phyloP scores from a whole-genome alignment of 1,140 invertebrate species.

The Teleopsis dalmanni region DNA sequence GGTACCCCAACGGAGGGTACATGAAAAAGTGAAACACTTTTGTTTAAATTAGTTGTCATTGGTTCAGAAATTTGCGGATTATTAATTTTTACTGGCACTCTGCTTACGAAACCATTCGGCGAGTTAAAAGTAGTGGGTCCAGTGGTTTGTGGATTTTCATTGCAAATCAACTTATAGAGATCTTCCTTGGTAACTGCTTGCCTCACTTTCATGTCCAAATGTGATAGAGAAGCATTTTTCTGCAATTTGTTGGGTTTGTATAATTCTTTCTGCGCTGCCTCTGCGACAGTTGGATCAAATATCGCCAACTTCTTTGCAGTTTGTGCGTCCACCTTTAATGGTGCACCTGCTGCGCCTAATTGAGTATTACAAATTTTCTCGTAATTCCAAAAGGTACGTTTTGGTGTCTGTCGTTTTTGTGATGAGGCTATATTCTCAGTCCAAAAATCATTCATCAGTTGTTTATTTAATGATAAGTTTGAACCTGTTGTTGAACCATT shows the following conservation, averaged over 20 bases:
- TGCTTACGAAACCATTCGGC: conserved; percentile 18
- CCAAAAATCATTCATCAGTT: conserved; percentile 43
- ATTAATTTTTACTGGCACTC: conserved; percentile 30
- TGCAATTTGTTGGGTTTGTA: conserved; percentile 36
- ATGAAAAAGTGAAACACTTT: conserved; percentile 38
- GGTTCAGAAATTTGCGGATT: neutral
- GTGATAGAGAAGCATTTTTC: conserved; percentile 39
- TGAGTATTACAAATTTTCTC: conserved; percentile 35
- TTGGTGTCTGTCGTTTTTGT: conserved; percentile 35
- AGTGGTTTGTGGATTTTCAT: conserved; percentile 24
- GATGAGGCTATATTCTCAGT: conserved; percentile 35
- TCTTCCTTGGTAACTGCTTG: conserved; percentile 42
- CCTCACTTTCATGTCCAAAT: conserved; percentile 35
- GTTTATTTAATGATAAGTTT: conserved; percentile 37
- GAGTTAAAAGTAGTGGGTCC: neutral
- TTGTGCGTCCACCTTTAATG: conserved; percentile 36
- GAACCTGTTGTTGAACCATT: conserved; percentile 25
- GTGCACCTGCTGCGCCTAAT: conserved; percentile 31
- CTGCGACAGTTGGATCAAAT: conserved; percentile 36
- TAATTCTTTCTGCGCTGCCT: conserved; percentile 34
- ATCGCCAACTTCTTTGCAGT: conserved; percentile 40
- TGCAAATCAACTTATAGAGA: conserved; percentile 42
- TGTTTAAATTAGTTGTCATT: conserved; percentile 14
- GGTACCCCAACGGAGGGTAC: conserved; percentile 14
- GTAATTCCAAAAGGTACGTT: conserved; percentile 42